Percentiles rank a stretch among this genome's conserved stretches.
Evolutionary conservation across 2,888 invertebrate genomes (phyloP).

Genomic region (Lampropteryx suffumata): DNA sequence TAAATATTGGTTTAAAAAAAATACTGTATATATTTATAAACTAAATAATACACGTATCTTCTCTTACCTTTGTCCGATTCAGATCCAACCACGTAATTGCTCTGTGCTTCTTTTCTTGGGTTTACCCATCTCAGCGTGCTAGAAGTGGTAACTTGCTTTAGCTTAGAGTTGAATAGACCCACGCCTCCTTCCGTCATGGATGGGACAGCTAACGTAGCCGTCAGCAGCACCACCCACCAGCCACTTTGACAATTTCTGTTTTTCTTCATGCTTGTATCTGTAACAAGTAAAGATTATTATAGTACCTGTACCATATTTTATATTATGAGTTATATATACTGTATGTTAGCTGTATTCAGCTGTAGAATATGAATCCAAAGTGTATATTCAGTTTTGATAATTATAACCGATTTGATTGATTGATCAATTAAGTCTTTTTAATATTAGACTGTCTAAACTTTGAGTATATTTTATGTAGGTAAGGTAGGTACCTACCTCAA

Average conservation of each 20-base stretch:
- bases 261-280: slow-evolving; percentile 62
- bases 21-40: no score
- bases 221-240: slow-evolving; percentile 69
- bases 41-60: no score
- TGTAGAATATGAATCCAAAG: no score
- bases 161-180: slow-evolving; percentile 67
- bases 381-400: no score
- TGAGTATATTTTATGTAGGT: no score
- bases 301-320: background rate
- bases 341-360: no score
- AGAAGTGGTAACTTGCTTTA: slow-evolving; percentile 89
- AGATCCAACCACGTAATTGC: slow-evolving; percentile 86
- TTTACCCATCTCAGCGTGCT: slow-evolving; percentile 90
- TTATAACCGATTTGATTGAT: no score
- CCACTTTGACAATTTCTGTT: slow-evolving; percentile 63
- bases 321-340: no score
- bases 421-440: no score
- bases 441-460: no score
- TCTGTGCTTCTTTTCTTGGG: slow-evolving; percentile 63
- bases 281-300: slow-evolving; percentile 37
- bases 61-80: slow-evolving; percentile 68
- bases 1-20: no score
- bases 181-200: slow-evolving; percentile 61
- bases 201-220: slow-evolving; percentile 59
- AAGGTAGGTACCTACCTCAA: no score